These are phyloP conservation scores for Cyprinus carpio DNA, from an alignment of 2,113 vertebrate species.

Conservation along the genomic window DNA sequence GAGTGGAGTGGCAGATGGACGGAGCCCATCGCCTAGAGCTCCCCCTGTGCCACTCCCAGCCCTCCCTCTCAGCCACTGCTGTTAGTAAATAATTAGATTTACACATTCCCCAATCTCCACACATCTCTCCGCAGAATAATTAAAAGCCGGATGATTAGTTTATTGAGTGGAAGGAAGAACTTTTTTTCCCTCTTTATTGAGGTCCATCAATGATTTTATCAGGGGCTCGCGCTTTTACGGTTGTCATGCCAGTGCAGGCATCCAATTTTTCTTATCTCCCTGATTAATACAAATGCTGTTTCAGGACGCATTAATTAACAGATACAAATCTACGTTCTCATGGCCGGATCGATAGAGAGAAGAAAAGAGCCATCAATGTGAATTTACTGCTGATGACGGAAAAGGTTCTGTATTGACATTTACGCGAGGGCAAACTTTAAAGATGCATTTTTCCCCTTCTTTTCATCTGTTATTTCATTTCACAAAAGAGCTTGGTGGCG, in stretches of 20 bases:
- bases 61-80: conserved; percentile 81
- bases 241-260: conserved; percentile 96
- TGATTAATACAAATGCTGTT: conserved; percentile 99
- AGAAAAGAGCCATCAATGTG: conserved; percentile 99
- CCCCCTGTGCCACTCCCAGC: conserved; percentile 75
- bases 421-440: conserved; percentile 84
- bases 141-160: conserved; percentile 99
- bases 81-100: conserved; percentile 95
- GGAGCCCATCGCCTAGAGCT: conserved; percentile 78
- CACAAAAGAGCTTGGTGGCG: conserved; percentile 65
- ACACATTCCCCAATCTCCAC: conserved; percentile 91
- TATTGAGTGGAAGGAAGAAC: conserved; percentile 96
- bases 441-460: conserved; percentile 70
- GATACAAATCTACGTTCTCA: conserved; percentile 99
- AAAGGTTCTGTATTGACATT: conserved; percentile 88
- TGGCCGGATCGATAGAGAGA: conserved; percentile 98
- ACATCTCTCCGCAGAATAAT: conserved; percentile 96
- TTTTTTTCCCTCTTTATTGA: conserved; percentile 92
- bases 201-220: conserved; percentile 98
- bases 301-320: conserved; percentile 99
- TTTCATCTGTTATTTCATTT: conserved; percentile 81
- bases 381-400: conserved; percentile 99
- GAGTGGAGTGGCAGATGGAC: conserved; percentile 79
- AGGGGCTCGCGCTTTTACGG: conserved; percentile 85
- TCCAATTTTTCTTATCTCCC: conserved; percentile 99